These are phyloP conservation scores for Galbula dea DNA, from an alignment of 2,113 vertebrate species.

Conservation along the genomic window DNA sequence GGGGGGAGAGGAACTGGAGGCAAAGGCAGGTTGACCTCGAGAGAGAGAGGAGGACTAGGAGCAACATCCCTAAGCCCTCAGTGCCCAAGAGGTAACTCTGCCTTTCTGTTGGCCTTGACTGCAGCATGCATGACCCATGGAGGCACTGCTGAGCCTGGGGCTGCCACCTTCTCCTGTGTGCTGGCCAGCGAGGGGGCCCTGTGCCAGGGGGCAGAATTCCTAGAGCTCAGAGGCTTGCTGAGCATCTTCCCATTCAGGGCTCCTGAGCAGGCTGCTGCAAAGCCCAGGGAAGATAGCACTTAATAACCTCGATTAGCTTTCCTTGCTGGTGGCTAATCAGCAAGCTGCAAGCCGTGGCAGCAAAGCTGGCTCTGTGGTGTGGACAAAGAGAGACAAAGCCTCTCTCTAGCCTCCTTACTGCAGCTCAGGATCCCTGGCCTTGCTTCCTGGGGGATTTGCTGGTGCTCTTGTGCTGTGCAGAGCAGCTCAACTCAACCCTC, in stretches of 20 bases:
- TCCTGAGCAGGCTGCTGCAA: background rate
- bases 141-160: fast-evolving
- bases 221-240: fast-evolving
- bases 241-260: fast-evolving
- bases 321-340: background rate
- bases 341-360: background rate
- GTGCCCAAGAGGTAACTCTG: background rate
- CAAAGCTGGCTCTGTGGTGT: background rate
- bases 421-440: background rate
- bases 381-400: background rate
- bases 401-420: background rate
- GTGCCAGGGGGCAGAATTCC: background rate
- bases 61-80: fast-evolving
- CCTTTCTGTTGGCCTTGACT: fast-evolving
- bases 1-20: background rate
- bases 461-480: fast-evolving
- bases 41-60: background rate
- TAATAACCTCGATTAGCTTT: background rate
- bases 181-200: background rate
- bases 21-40: background rate
- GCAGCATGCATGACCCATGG: fast-evolving
- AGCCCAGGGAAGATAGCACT: fast-evolving
- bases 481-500: background rate
- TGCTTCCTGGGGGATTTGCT: background rate
- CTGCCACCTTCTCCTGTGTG: fast-evolving